A percentile compares a stretch with the other conserved stretches of the same genome.
These are phyloP conservation scores for Molossus alvarezi DNA, from an alignment of 2,797 vertebrate genomes.

Conservation along the genomic window DNA sequence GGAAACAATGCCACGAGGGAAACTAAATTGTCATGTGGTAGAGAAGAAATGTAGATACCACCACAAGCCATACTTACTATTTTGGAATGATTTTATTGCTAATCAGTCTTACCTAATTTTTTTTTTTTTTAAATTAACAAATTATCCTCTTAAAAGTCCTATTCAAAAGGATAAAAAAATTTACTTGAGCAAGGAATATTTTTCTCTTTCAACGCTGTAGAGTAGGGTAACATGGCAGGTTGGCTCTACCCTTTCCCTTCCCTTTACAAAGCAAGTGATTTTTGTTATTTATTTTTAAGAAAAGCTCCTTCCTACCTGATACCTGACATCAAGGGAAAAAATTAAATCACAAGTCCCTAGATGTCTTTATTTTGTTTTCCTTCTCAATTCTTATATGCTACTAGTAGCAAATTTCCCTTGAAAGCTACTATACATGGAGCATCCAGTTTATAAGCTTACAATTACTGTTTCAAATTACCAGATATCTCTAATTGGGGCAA, in stretches of 20 bases:
- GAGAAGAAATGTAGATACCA: conserved; percentile 18
- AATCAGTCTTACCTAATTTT: not conserved
- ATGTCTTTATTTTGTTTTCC: not conserved
- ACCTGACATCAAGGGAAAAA: not conserved
- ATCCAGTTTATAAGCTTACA: not conserved
- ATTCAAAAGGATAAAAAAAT: not conserved
- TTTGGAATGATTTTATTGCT: conserved; percentile 56
- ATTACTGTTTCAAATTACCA: conserved; percentile 36
- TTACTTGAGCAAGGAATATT: not conserved
- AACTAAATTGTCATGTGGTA: not conserved
- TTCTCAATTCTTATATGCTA: not conserved
- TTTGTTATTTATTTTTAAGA: not conserved
- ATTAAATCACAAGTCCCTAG: not conserved
- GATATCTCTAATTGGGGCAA: not conserved
- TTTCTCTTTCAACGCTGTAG: conserved; percentile 29
- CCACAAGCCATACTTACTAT: not conserved
- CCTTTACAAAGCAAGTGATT: not conserved
- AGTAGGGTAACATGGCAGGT: not conserved
- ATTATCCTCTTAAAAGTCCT: not conserved
- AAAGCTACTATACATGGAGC: not conserved
- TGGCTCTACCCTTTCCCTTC: conserved; percentile 17
- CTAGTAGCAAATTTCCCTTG: not conserved
- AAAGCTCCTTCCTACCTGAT: not conserved
- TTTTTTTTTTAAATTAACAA: not conserved
- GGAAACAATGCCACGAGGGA: not conserved